These are phyloP conservation scores for Selenia dentaria DNA, from an alignment of 2,888 invertebrate genomes.

Conservation along the genomic window DNA sequence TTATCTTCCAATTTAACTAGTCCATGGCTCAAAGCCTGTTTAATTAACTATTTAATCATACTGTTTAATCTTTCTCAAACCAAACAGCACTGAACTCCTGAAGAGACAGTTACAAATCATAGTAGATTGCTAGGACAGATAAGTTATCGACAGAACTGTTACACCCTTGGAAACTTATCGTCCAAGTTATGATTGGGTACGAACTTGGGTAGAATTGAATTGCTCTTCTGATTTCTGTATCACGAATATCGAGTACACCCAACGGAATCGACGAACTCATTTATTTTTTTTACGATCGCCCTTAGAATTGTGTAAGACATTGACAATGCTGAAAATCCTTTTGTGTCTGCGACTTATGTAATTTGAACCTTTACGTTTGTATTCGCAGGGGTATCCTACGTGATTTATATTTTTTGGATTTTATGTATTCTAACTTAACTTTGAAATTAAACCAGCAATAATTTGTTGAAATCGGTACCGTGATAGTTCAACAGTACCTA, in stretches of 20 bases:
- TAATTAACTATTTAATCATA: no score
- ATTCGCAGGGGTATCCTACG: no score
- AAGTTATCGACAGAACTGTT: constrained; percentile 20
- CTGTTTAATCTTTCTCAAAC: no score
- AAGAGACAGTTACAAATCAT: constrained; percentile 10
- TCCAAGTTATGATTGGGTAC: constrained; percentile 35
- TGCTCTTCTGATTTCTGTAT: constrained; percentile 29
- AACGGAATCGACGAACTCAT: constrained; percentile 24
- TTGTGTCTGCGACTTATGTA: constrained; percentile 10
- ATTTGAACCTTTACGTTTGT: no score
- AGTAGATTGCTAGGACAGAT: constrained; percentile 18
- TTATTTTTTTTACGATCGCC: constrained; percentile 31
- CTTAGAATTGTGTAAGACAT: constrained; percentile 21
- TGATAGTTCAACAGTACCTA: no score
- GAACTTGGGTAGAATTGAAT: constrained; percentile 33
- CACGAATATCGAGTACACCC: constrained; percentile 29
- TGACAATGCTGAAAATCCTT: constrained; percentile 19
- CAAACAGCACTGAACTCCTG: no score
- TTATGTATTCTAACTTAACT: no score
- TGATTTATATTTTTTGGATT: no score
- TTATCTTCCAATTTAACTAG: no score
- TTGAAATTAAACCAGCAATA: no score
- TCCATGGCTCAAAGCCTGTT: no score
- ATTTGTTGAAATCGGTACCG: no score
- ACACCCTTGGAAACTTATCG: constrained; percentile 21